These are phyloP conservation scores for Zaprionus gabonicus DNA, from an alignment of 1,140 invertebrate genomes.

Conservation along the genomic window DNA sequence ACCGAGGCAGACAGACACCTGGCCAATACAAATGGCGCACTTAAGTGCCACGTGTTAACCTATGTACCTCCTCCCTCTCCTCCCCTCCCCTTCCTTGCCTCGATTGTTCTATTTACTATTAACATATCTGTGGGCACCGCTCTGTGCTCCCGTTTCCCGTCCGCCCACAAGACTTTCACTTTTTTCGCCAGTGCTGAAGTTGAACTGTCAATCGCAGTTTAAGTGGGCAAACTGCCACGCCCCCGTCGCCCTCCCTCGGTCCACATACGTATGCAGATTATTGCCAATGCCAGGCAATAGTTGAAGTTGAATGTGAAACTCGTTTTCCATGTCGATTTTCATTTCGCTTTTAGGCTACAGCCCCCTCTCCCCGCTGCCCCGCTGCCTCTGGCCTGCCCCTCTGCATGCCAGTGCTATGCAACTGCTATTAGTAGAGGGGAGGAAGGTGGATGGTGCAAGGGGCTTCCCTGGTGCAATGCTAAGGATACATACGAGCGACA, in stretches of 20 bases:
- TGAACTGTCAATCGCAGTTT: slow-evolving; percentile 31
- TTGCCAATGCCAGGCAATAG: slow-evolving; percentile 32
- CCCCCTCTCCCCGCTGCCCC: not conserved
- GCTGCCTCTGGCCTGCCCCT: not conserved
- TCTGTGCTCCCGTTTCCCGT: not conserved
- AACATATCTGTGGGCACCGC: not conserved
- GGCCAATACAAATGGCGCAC: not conserved
- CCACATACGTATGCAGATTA: slow-evolving; percentile 31
- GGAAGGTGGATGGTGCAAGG: not conserved
- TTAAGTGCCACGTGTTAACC: slow-evolving; percentile 1
- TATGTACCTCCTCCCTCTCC: not conserved
- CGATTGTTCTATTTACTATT: not conserved
- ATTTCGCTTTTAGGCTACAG: slow-evolving; percentile 32
- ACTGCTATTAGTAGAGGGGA: slow-evolving; percentile 23
- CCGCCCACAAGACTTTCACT: slow-evolving; percentile 39
- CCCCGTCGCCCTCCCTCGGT: slow-evolving; percentile 2
- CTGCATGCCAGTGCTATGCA: slow-evolving; percentile 16
- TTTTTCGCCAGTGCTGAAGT: slow-evolving; percentile 26
- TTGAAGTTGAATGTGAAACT: slow-evolving; percentile 44
- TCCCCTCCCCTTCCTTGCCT: not conserved
- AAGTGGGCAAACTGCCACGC: slow-evolving; percentile 32
- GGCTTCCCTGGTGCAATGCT: slow-evolving; percentile 22
- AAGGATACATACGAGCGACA: slow-evolving; percentile 68
- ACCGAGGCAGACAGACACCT: not conserved
- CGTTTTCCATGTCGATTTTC: slow-evolving; percentile 50